Evolutionary conservation across 2,113 vertebrate species (phyloP), one percentile per base, ranked within the genome.

Genomic region (Myodes glareolus): DNA sequence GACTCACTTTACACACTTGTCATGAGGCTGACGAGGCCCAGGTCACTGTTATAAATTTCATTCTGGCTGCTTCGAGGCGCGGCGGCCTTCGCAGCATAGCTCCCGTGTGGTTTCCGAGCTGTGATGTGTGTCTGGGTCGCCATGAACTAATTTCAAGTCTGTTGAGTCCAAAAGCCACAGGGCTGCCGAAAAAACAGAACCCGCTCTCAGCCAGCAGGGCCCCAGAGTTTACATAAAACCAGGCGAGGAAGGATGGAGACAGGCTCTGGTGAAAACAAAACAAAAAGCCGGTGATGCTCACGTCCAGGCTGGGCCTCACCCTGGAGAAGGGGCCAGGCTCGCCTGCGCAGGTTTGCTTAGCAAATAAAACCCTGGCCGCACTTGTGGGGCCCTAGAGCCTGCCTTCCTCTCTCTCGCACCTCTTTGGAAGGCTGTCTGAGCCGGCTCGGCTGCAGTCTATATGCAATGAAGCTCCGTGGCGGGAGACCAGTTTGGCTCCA

Each of bases 31-130:
- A 98, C 92, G 96, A 98, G 98, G 98, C 98, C 98, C 98, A 98
- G 98, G 98, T 98, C 98, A 97, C 70, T 21, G 98, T 97, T 97
- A 97, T 98, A 98, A 98, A 99, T 98, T 98, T 98, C 98, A 95
- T 97, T 97, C 98, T 98, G 98, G 98, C 98, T 98, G 98, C 97
- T 97, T 97, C 95, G 95, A 97, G 98, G 96, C 94, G 96, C 97
- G 92, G 98, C 97, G 94, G 97, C 98, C 98, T 96, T 97, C 96
- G 97, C 97, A 78, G 94, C 96, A 95, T 13, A 4, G 97, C 97
- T 99, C 98, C 98, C 88, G 55, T 96, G 98, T 96, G 98, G 98
- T 97, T 98, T 97, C 98, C 72, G 91, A 90, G 97, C 97, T 97
- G 97, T 97, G 98, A 97, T 97, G 98, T 98, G 98, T 97, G 98